Base-by-base conservation (phyloP, 2,888 invertebrate species). In the Orthonevra nobilis region DNA sequence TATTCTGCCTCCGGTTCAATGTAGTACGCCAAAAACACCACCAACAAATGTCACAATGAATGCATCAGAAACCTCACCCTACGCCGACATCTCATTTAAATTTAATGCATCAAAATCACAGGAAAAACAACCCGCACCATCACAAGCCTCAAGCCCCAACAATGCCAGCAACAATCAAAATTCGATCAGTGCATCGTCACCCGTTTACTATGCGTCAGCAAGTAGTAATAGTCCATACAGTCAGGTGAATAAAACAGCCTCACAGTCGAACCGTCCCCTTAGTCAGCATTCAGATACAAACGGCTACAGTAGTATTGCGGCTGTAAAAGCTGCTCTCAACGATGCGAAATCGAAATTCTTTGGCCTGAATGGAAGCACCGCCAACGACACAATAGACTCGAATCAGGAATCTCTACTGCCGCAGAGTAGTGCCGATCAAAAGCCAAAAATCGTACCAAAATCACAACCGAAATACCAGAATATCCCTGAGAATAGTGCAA, bases 341-440 rank as follows among this genome's bases (percentile, higher is more conserved):
- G 88, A 88, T 82, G 89, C 89, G 32, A 89, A 89, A 83, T 89
- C 87, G 40, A 87, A 87, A 68, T 89, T 89, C 82, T 89, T 89
- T 81, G 89, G 89, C 40, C 81, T 88, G 70, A 86, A 86, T 70
- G 86, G 84, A 74, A 84, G 82, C 70, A 83, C 69, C 44, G n/a
- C 30, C 5, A 68, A 46, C 77, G 56, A 68, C 40, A 38, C 40
- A 14, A 3, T 15, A 3, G 64, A 74, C 7, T 12, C 54, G 14
- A 56, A 63, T 50, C 50, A 63, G 15, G 75, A 70, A 64, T 61
- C 58, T 30, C 68, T 63, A 2, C 28, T 68, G 3, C 20, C 42
- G 1, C 48, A 56, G 3, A 34, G 15, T n/a, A 23, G 19, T 42
- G 73, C 69, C 77, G 72, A 73, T 44, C 52, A 66, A 19, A 73